Percentiles rank a stretch among this genome's conserved stretches.
Evolutionary conservation across 2,888 invertebrate species (phyloP).

Genomic region (Polietes domitor): DNA sequence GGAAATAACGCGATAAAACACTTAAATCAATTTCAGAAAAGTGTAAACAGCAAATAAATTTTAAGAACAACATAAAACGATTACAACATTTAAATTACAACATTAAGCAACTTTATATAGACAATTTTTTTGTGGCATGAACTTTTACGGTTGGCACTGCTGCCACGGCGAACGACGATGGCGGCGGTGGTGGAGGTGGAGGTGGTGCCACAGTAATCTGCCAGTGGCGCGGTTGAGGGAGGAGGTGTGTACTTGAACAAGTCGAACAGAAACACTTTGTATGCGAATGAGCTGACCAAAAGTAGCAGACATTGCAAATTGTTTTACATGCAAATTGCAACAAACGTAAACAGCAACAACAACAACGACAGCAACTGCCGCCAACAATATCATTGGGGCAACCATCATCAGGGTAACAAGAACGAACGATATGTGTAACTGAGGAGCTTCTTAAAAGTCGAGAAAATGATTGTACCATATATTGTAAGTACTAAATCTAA

Average conservation of each 20-base stretch:
- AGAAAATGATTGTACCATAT: slow-evolving; percentile 52
- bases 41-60: slow-evolving; percentile 50
- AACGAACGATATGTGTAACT: slow-evolving; percentile 45
- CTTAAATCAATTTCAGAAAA: slow-evolving; percentile 49
- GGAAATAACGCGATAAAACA: slow-evolving; percentile 30
- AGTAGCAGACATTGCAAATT: slow-evolving; percentile 70
- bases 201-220: background rate
- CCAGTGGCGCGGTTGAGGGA: no score
- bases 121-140: background rate
- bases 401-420: background rate
- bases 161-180: background rate
- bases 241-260: slow-evolving; percentile 24
- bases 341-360: slow-evolving; percentile 54
- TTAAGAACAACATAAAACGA: slow-evolving; percentile 51
- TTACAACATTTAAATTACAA: slow-evolving; percentile 62
- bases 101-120: slow-evolving; percentile 55
- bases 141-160: background rate
- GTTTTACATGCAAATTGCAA: slow-evolving; percentile 78
- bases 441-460: slow-evolving; percentile 44
- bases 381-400: slow-evolving; percentile 44
- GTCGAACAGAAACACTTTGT: slow-evolving; percentile 25
- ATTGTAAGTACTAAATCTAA: slow-evolving; percentile 17
- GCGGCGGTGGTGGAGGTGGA: background rate
- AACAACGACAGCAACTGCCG: slow-evolving; percentile 43
- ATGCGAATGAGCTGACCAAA: slow-evolving; percentile 30